phyloP scores from a whole-genome alignment of 2,797 vertebrate species.

The Melanotaenia trifasciata region DNA sequence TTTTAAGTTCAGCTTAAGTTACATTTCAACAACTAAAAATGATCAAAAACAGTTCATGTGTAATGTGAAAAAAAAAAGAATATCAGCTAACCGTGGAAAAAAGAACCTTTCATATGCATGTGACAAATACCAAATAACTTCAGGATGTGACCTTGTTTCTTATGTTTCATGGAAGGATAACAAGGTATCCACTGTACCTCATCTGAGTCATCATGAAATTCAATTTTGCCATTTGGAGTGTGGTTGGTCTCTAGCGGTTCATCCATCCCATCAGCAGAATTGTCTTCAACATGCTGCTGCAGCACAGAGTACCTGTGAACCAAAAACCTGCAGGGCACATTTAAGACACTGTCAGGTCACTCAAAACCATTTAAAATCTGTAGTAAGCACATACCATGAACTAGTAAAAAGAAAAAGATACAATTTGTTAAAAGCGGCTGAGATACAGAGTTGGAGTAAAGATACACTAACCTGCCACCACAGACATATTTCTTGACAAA shows the following conservation, averaged over 20 bases:
- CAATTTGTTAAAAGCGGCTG: not conserved
- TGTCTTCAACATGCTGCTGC: conserved; percentile 89
- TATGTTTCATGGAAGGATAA: not conserved
- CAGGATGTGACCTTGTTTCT: not conserved
- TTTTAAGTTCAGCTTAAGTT: not conserved
- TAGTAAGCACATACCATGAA: not conserved
- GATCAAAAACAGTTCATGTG: too few species aligned
- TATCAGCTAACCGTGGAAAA: not conserved
- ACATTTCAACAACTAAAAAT: too few species aligned
- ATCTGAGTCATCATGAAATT: conserved; percentile 94
- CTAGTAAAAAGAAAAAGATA: not conserved
- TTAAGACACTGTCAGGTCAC: conserved; percentile 9
- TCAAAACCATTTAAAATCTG: not conserved
- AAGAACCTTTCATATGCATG: not conserved
- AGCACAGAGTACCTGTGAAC: conserved; percentile 94
- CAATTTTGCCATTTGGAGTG: conserved; percentile 79
- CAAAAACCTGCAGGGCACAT: conserved; percentile 85
- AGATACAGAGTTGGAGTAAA: not conserved
- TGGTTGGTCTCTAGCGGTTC: conserved; percentile 81
- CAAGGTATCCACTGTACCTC: conserved; percentile 82
- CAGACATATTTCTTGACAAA: conserved; percentile 95
- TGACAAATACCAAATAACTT: not conserved
- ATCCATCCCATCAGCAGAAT: conserved; percentile 83
- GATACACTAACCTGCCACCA: conserved; percentile 89
- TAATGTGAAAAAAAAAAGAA: too few species aligned